phyloP scores from a whole-genome alignment of 2,888 invertebrate species.

The Phorcus lineatus region DNA sequence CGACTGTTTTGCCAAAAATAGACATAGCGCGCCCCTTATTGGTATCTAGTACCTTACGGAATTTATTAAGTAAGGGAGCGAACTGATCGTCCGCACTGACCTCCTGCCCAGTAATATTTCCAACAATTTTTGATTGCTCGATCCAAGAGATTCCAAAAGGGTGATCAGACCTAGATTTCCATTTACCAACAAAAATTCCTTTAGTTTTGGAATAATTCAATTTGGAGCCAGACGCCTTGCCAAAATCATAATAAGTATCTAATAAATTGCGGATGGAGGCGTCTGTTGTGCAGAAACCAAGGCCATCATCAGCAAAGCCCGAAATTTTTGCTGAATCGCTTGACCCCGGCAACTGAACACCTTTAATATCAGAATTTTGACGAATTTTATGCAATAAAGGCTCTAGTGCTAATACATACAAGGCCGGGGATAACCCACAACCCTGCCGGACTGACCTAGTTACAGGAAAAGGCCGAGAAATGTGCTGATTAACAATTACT shows the following conservation, averaged over 20 bases:
- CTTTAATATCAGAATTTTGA: background rate
- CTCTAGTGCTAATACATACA: constrained; percentile 27
- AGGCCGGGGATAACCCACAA: constrained; percentile 1
- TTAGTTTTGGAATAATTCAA: constrained; percentile 24
- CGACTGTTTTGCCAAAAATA: constrained; percentile 30
- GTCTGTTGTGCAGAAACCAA: constrained; percentile 6
- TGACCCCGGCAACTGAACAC: background rate
- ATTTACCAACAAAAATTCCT: constrained; percentile 25
- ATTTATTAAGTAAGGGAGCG: background rate
- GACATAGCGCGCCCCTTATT: constrained; percentile 1
- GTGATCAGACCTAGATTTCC: constrained; percentile 21
- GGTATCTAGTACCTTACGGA: background rate
- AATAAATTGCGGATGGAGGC: background rate
- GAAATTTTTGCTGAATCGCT: constrained; percentile 22
- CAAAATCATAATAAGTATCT: constrained; percentile 28
- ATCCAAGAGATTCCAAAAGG: constrained; percentile 39
- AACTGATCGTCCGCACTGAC: constrained; percentile 23
- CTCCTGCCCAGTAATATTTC: constrained; percentile 36
- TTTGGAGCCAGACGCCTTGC: constrained; percentile 24
- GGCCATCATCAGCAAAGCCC: constrained; percentile 27
- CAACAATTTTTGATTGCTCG: constrained; percentile 37
- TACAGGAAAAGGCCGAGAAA: constrained; percentile 28
- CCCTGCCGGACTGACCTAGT: constrained; percentile 23
- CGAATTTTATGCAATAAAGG: constrained; percentile 24
- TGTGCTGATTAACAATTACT: constrained; percentile 42